Conservation (phyloP, 2,888 invertebrate genomes). For the Auanema freiburgensis region DNA sequence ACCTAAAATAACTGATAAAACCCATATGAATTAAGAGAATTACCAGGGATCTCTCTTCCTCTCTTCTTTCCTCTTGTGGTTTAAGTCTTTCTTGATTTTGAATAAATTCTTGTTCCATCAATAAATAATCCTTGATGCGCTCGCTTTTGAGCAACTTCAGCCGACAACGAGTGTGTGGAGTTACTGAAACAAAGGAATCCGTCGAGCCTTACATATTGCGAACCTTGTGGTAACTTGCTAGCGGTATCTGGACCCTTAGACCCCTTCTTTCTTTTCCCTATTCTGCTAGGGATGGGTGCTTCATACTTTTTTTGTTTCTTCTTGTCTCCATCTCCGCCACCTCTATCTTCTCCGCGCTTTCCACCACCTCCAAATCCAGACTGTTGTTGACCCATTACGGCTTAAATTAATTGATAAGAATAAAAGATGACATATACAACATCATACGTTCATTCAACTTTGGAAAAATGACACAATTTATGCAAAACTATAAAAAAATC, state of each 20-base stretch:
- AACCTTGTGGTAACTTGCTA: constrained; percentile 85
- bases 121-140: constrained; percentile 93
- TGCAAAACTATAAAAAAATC: no score
- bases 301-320: constrained; percentile 99
- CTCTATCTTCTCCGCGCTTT: constrained; percentile 45
- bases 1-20: constrained; percentile 72
- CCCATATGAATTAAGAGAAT: constrained; percentile 1
- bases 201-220: background rate
- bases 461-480: no score
- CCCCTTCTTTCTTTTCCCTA: constrained; percentile 80
- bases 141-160: constrained; percentile 91
- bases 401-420: no score
- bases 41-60: constrained; percentile 68
- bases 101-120: constrained; percentile 99
- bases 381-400: constrained; percentile 52
- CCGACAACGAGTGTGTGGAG: constrained; percentile 94
- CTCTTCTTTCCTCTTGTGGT: constrained; percentile 98
- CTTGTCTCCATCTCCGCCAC: constrained; percentile 58
- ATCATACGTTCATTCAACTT: no score
- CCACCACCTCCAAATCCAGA: constrained; percentile 45
- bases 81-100: constrained; percentile 95
- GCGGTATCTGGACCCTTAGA: constrained; percentile 95
- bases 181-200: constrained; percentile 71
- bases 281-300: constrained; percentile 95
- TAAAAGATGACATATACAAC: no score